These are phyloP conservation scores for Stramonita haemastoma DNA, from an alignment of 2,888 invertebrate species.

Conservation along the genomic window DNA sequence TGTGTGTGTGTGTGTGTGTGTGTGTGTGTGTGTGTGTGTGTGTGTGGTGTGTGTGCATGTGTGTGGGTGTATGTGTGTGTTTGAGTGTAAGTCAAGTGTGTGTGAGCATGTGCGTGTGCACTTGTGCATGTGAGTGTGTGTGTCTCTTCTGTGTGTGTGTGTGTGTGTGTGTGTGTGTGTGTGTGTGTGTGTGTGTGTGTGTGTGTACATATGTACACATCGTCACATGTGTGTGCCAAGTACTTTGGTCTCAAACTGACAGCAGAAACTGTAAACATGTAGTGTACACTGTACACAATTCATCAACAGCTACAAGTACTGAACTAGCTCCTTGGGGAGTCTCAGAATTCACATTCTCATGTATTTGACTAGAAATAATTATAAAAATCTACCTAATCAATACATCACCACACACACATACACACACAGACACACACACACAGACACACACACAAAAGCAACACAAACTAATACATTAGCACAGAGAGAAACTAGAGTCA, in stretches of 20 bases:
- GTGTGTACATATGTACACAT: neutral
- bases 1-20: neutral
- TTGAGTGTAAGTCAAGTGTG: neutral
- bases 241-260: too few species aligned
- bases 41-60: neutral
- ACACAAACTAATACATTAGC: too few species aligned
- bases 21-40: constrained; percentile 20
- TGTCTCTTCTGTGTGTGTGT: neutral
- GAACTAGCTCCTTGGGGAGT: too few species aligned
- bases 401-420: too few species aligned
- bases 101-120: neutral
- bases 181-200: constrained; percentile 3
- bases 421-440: too few species aligned
- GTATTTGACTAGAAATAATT: too few species aligned
- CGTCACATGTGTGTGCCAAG: too few species aligned
- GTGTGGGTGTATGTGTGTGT: neutral
- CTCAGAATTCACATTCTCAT: too few species aligned
- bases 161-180: neutral
- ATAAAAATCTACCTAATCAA: too few species aligned
- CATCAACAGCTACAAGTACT: neutral
- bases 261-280: neutral
- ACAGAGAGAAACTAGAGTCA: too few species aligned
- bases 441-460: too few species aligned
- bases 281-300: neutral
- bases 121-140: neutral